Evolutionary conservation across 2,113 vertebrate genomes (phyloP).

Genomic region (Psilopsiagon aurifrons): DNA sequence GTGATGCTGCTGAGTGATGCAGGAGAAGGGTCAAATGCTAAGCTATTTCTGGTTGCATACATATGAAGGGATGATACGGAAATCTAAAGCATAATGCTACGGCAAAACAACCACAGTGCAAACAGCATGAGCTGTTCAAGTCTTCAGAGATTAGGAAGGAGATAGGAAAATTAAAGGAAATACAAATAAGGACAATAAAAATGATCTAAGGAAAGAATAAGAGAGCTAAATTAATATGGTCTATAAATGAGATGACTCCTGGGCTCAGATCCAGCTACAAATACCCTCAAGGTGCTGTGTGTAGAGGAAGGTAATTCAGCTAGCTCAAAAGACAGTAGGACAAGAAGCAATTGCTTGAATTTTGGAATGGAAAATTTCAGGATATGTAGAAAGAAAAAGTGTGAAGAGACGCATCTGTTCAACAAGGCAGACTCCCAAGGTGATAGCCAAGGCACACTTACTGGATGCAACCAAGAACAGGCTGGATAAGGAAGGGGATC

Average conservation of each 20-base stretch:
- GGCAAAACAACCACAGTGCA: not conserved
- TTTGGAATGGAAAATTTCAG: slow-evolving; percentile 12
- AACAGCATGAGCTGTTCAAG: not conserved
- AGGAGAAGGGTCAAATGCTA: not conserved
- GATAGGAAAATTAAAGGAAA: slow-evolving; percentile 1
- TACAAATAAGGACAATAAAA: slow-evolving; percentile 14
- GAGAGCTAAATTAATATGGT: slow-evolving; percentile 20
- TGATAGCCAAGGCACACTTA: not conserved
- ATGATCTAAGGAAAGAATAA: slow-evolving; percentile 2
- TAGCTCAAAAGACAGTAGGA: slow-evolving; percentile 7
- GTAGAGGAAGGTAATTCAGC: slow-evolving; percentile 20
- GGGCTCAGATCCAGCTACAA: slow-evolving; percentile 33
- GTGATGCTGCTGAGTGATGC: not conserved
- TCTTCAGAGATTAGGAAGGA: not conserved
- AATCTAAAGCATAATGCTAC: not conserved
- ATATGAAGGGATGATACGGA: not conserved
- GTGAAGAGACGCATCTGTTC: slow-evolving; percentile 1
- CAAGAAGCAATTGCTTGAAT: slow-evolving; percentile 11
- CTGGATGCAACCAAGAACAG: not conserved
- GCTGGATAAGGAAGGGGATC: not conserved
- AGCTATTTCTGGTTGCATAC: not conserved
- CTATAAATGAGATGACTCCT: slow-evolving; percentile 29
- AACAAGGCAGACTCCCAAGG: not conserved
- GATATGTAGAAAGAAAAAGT: not conserved
- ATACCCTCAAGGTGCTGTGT: slow-evolving; percentile 3